Base-by-base conservation (phyloP, 2,888 invertebrate species). In the Cheilosia scutellata region DNA sequence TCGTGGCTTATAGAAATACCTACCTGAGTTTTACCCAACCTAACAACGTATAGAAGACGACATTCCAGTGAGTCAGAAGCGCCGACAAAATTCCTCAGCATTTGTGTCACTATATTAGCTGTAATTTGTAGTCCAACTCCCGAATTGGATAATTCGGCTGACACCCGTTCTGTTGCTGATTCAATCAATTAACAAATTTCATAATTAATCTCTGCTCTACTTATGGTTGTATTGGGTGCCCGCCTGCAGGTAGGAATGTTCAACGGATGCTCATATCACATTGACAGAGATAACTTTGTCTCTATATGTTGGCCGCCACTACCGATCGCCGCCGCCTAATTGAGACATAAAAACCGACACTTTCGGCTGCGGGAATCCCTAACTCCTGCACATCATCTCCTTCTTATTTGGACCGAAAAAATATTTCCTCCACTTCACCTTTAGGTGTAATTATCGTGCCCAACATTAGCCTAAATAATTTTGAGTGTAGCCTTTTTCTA, bases 281-380 rank as follows among this genome's bases (percentile, higher is more conserved):
- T 7, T 16, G 58, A 40, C 16, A 44, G 5, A 57, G 80, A 68
- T 75, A 68, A 60, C 31, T 55, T 37, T 62, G 33, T 51, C 5
- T 47, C 47, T 55, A 20, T 20, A 11, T 9, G 13, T 6, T 29
- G 37, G 66, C 77, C 65, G 60, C 60, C 57, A 16, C 42, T n/a
- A 13, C 16, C 47, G 7, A 16, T 60, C 33, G n/a, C 37, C 33
- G n/a, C 37, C 31, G 58, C 65, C 77, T 77, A 82, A 82, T 77
- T 77, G 77, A 82, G 58, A 77, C 77, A 72, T 55, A 37, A 76
- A 44, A 77, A 5, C 51, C 37, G 5, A 72, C 77, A 77, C 77
- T 71, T 70, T 51, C 27, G n/a, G 31, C 29, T 76, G 51, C 53
- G 40, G 7, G 42, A 72, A 25, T 63, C 40, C 44, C 27, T 20